Percentiles rank a stretch among this genome's conserved stretches.
These are phyloP conservation scores for Agrilus mali DNA, from an alignment of 2,888 invertebrate species.

Conservation along the genomic window DNA sequence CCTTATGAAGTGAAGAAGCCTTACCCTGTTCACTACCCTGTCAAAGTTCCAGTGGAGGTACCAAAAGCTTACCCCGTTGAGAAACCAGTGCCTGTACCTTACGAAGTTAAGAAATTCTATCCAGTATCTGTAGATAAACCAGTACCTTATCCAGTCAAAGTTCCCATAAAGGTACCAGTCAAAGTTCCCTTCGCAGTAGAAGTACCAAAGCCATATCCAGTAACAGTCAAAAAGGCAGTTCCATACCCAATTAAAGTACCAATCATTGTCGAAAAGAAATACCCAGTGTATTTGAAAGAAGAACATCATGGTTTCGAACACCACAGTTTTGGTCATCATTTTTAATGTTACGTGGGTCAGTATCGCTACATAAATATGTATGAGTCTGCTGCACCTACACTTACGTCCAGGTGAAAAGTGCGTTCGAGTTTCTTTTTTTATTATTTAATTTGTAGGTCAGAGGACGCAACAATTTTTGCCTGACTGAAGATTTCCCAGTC, in stretches of 20 bases:
- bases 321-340: slow-evolving; percentile 9
- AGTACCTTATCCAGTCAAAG: slow-evolving; percentile 35
- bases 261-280: slow-evolving; percentile 43
- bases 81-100: slow-evolving; percentile 45
- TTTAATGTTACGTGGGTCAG: not conserved
- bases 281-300: slow-evolving; percentile 27
- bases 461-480: too few species aligned
- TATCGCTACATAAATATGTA: too few species aligned
- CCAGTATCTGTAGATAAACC: slow-evolving; percentile 25
- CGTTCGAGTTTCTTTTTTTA: too few species aligned
- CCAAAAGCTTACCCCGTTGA: slow-evolving; percentile 39
- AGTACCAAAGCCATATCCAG: slow-evolving; percentile 34
- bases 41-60: slow-evolving; percentile 30
- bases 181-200: slow-evolving; percentile 39
- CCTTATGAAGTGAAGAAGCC: slow-evolving; percentile 33
- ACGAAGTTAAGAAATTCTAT: slow-evolving; percentile 42
- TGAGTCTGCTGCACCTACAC: too few species aligned
- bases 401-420: too few species aligned
- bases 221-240: slow-evolving; percentile 42
- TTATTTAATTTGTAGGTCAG: too few species aligned
- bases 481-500: too few species aligned
- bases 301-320: slow-evolving; percentile 15
- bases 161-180: slow-evolving; percentile 40
- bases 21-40: slow-evolving; percentile 41
- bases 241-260: slow-evolving; percentile 46